phyloP scores from a whole-genome alignment of 2,888 invertebrate species.

The Mongoloraphidia duomilia region DNA sequence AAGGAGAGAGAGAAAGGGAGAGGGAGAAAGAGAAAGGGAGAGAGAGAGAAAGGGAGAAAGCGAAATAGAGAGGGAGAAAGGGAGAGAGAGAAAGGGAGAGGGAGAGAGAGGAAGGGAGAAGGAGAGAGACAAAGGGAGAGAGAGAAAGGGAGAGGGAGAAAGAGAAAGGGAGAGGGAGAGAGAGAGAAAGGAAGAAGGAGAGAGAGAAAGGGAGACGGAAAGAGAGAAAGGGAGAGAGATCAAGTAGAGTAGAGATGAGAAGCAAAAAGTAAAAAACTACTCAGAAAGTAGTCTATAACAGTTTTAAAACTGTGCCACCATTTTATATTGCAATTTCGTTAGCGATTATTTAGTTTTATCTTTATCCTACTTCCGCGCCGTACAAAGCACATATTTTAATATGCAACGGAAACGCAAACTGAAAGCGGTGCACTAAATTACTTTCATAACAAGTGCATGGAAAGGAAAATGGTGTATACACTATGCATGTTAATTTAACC shows the following conservation, averaged over 20 bases:
- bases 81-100: conserved; percentile 20
- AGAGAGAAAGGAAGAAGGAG: conserved; percentile 17
- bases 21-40: conserved; percentile 25
- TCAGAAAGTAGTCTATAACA: too few species aligned
- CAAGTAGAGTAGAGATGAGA: neutral
- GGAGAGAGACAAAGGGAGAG: conserved; percentile 7
- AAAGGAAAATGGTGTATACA: too few species aligned
- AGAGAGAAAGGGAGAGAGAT: neutral
- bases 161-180: conserved; percentile 13
- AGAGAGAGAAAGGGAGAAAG: conserved; percentile 30
- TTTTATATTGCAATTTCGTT: too few species aligned
- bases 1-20: conserved; percentile 25
- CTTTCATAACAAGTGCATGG: too few species aligned
- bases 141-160: conserved; percentile 11
- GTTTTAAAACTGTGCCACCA: too few species aligned
- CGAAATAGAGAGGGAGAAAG: too few species aligned
- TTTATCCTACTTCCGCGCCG: too few species aligned
- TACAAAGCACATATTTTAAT: too few species aligned
- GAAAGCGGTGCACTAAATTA: too few species aligned
- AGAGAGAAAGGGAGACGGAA: conserved; percentile 7
- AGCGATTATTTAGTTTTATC: too few species aligned
- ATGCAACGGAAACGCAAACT: too few species aligned
- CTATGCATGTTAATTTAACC: too few species aligned
- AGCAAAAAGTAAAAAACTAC: neutral
- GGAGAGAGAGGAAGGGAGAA: conserved; percentile 4